Evolutionary conservation across 2,888 invertebrate species (phyloP), one percentile per base, ranked within the genome.

Genomic region (Buathra laborator): DNA sequence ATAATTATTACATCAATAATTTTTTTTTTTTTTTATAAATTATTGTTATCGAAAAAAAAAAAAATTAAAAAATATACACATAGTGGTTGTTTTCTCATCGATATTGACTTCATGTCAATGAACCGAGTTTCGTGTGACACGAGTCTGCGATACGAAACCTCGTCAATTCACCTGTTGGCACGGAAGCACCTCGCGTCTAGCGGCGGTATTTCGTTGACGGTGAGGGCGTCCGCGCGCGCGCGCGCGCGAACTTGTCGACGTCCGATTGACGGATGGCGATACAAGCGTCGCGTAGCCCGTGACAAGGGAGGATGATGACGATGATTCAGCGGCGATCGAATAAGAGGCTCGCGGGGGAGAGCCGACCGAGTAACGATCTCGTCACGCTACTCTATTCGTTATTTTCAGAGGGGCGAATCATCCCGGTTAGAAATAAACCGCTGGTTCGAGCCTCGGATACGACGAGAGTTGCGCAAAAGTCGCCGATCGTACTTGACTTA

Each of bases 341-440:
- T 16, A 37, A 51, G 48, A 66, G 68, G 56, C 29, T 29, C 29
- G 59, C 59, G 59, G 59, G 59, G 59, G 59, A 53, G n/a, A 7
- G 14, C 24, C 59, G 59, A 12, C 6, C 59, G 59, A 29, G 24
- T 86, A 86, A 86, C 87, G 32, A n/a, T 74, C 68, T 78, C 81
- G 62, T 74, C 84, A 77, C 77, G 72, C 81, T 53, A 89, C 85
- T 84, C 59, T 82, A 72, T 51, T 81, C 80, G 90, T 90, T 92
- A 92, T 92, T 92, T 92, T 92, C 89, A 91, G 92, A 90, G 85
- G 79, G 77, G 67, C 91, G 91, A 92, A 92, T 92, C 92, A 92
- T 87, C 86, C 88, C 76, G 87, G 88, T 88, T 90, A 88, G 89
- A 92, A 92, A 92, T 92, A 92, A 92, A 90, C 90, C 86, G 66